Evolutionary conservation across 2,888 invertebrate genomes (phyloP).

Genomic region (Alviniconcha strummeri): DNA sequence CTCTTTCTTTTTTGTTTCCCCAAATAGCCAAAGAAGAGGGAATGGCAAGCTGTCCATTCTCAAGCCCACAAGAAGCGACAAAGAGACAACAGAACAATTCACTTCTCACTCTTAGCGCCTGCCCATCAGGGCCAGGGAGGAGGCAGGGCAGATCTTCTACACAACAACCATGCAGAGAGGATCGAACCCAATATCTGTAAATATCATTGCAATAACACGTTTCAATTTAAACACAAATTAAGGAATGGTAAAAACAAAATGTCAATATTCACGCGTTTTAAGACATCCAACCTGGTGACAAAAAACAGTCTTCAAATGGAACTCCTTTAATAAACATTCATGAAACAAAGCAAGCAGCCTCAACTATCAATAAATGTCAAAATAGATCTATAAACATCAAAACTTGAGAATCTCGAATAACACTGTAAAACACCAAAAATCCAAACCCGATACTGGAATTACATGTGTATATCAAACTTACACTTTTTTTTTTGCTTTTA

Average conservation of each 20-base stretch:
- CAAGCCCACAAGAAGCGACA: not conserved
- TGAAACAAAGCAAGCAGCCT: constrained; percentile 38
- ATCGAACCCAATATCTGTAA: constrained; percentile 27
- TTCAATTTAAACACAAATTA: constrained; percentile 34
- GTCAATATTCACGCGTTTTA: constrained; percentile 39
- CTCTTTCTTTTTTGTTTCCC: too few relatives aligned
- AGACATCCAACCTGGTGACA: constrained; percentile 26
- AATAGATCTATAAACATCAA: constrained; percentile 38
- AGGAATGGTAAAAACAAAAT: constrained; percentile 55
- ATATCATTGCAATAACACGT: constrained; percentile 41
- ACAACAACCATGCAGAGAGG: constrained; percentile 17
- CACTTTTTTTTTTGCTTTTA: constrained; percentile 16
- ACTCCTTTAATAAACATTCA: constrained; percentile 38
- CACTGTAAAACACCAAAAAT: constrained; percentile 40
- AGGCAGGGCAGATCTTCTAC: constrained; percentile 13
- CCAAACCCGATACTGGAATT: constrained; percentile 38
- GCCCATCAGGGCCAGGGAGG: constrained; percentile 30
- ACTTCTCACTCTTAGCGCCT: not conserved
- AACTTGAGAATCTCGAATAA: constrained; percentile 36
- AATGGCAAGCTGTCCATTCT: too few relatives aligned
- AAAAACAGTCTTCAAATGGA: constrained; percentile 32
- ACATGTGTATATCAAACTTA: constrained; percentile 30
- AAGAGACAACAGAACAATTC: not conserved
- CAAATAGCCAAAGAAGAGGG: too few relatives aligned
- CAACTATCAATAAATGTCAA: constrained; percentile 39